phyloP scores from a whole-genome alignment of 1,140 invertebrate species.

The Formica exsecta region DNA sequence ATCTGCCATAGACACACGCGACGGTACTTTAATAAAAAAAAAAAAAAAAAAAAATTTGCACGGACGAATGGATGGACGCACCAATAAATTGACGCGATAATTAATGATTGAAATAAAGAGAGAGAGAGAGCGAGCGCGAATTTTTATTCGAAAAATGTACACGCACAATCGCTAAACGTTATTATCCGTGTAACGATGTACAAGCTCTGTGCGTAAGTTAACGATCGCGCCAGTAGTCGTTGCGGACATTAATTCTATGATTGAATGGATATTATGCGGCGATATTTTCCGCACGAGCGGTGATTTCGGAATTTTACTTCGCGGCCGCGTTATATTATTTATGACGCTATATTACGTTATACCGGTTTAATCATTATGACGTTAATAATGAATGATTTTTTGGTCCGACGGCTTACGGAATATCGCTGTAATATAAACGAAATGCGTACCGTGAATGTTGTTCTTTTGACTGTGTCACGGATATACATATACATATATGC shows the following conservation, averaged over 20 bases:
- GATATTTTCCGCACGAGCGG: conserved; percentile 20
- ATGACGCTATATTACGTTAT: conserved; percentile 18
- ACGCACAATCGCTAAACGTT: conserved; percentile 19
- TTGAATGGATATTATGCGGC: not conserved
- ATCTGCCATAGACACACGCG: conserved; percentile 48
- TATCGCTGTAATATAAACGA: conserved; percentile 35
- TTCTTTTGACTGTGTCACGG: conserved; percentile 53
- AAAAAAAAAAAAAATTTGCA: conserved; percentile 39
- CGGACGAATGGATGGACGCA: conserved; percentile 1
- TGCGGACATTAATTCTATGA: conserved; percentile 25
- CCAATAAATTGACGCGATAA: conserved; percentile 43
- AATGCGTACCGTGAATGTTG: conserved; percentile 52
- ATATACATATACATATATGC: too few relatives aligned
- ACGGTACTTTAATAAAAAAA: conserved; percentile 48
- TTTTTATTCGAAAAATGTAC: conserved; percentile 43
- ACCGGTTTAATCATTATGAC: conserved; percentile 40
- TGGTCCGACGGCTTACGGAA: conserved; percentile 28
- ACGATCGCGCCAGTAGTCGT: not conserved
- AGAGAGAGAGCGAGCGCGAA: not conserved
- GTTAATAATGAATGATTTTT: conserved; percentile 66
- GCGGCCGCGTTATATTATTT: conserved; percentile 26
- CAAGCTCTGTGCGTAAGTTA: conserved; percentile 2
- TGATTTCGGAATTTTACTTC: conserved; percentile 40
- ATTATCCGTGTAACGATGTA: conserved; percentile 34
- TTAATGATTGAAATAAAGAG: conserved; percentile 56